Conservation (phyloP, 2,113 vertebrate species). For the Hoplias malabaricus region DNA sequence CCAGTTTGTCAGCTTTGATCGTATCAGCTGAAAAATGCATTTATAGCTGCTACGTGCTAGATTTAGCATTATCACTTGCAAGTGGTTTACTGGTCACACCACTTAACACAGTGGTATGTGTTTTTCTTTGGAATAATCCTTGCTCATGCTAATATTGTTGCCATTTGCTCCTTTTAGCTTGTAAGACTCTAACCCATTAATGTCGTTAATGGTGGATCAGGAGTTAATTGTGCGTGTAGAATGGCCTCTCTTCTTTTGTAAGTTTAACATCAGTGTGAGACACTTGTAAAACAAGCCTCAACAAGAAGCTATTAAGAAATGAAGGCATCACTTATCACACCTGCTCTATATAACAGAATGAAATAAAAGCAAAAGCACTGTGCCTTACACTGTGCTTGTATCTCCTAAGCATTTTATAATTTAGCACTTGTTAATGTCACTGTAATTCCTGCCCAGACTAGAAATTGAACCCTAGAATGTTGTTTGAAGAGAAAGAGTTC, state of each 20-base stretch:
- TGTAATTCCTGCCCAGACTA: no score
- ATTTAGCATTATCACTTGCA: background rate
- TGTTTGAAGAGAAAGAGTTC: no score
- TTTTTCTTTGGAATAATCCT: no score
- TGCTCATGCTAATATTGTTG: background rate
- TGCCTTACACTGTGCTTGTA: no score
- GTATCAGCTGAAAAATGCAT: slow-evolving; percentile 1
- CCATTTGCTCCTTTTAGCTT: background rate
- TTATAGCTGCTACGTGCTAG: background rate
- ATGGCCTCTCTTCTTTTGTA: background rate
- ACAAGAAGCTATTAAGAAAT: no score
- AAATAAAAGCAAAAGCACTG: no score
- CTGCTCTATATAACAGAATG: no score
- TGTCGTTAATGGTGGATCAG: background rate
- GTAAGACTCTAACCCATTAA: background rate
- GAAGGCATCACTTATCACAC: background rate
- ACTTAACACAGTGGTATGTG: background rate
- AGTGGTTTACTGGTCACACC: background rate
- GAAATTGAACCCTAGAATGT: no score
- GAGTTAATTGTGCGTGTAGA: background rate
- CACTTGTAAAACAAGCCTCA: no score
- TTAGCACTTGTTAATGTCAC: no score
- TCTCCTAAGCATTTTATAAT: no score
- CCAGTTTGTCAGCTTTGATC: slow-evolving; percentile 17
- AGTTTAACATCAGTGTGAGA: background rate